These are phyloP conservation scores for Toxostoma redivivum DNA, from an alignment of 2,113 vertebrate species.

Conservation along the genomic window DNA sequence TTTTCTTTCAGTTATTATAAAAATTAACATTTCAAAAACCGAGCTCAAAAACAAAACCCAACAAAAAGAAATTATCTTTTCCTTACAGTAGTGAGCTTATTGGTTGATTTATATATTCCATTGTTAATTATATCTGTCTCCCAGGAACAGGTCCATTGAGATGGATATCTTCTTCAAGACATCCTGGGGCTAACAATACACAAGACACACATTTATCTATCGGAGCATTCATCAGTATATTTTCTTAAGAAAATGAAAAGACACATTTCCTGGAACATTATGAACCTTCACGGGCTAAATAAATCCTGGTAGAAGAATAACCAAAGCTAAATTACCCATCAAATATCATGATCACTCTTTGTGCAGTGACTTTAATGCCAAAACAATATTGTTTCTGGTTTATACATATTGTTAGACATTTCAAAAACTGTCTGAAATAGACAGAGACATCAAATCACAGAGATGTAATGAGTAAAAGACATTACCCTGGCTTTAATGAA, in stretches of 20 bases:
- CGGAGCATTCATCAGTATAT: background rate
- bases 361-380: slow-evolving; percentile 25
- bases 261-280: background rate
- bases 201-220: background rate
- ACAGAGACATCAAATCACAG: background rate
- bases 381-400: slow-evolving; percentile 30
- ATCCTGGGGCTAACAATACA: background rate
- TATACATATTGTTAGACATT: background rate
- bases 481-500: slow-evolving; percentile 19
- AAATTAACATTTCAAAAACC: background rate
- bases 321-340: slow-evolving; percentile 16
- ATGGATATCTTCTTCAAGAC: background rate
- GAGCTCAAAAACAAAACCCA: background rate
- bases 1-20: background rate
- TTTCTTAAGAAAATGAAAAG: slow-evolving; percentile 43
- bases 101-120: background rate
- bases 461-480: background rate
- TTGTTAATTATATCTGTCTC: background rate
- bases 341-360: slow-evolving; percentile 27
- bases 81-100: background rate
- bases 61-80: background rate
- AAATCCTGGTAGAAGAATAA: slow-evolving; percentile 39
- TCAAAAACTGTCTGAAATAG: background rate
- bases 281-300: background rate
- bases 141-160: background rate